These are phyloP conservation scores for Synergus umbraculus DNA, from an alignment of 2,888 invertebrate genomes.

Conservation along the genomic window DNA sequence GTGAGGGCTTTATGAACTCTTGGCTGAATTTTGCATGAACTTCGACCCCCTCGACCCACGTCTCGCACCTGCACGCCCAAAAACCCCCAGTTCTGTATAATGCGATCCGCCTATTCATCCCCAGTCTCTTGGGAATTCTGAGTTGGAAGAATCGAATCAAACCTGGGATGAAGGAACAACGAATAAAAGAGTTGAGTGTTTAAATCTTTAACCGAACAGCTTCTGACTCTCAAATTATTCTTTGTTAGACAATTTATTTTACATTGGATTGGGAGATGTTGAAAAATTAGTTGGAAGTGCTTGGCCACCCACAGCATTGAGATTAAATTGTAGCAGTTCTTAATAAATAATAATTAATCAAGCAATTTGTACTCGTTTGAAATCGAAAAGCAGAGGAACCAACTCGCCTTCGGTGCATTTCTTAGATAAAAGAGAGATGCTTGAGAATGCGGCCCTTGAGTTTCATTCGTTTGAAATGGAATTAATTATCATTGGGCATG, in stretches of 20 bases:
- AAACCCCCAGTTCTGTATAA: constrained; percentile 24
- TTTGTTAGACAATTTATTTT: neutral
- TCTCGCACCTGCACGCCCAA: constrained; percentile 45
- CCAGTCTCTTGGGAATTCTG: constrained; percentile 12
- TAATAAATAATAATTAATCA: constrained; percentile 50
- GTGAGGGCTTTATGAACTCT: constrained; percentile 62
- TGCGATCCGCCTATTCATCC: constrained; percentile 36
- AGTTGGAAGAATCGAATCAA: constrained; percentile 1
- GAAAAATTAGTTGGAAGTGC: neutral
- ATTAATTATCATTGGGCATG: constrained; percentile 48
- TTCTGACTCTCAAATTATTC: no score
- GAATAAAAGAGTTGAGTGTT: neutral
- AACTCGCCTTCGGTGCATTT: constrained; percentile 43
- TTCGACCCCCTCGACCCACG: constrained; percentile 60
- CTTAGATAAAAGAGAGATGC: constrained; percentile 47
- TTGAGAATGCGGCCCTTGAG: constrained; percentile 46
- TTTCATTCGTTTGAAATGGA: constrained; percentile 48
- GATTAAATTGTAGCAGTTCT: neutral
- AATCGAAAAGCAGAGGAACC: constrained; percentile 49
- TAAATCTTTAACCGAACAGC: neutral
- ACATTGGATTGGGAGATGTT: neutral
- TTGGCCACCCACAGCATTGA: neutral
- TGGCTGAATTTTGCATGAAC: constrained; percentile 65
- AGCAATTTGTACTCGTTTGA: constrained; percentile 48
- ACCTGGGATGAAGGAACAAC: neutral